Base-by-base conservation (phyloP, 35 echinoderm and acorn worm species). In the Acanthaster planci region DNA sequence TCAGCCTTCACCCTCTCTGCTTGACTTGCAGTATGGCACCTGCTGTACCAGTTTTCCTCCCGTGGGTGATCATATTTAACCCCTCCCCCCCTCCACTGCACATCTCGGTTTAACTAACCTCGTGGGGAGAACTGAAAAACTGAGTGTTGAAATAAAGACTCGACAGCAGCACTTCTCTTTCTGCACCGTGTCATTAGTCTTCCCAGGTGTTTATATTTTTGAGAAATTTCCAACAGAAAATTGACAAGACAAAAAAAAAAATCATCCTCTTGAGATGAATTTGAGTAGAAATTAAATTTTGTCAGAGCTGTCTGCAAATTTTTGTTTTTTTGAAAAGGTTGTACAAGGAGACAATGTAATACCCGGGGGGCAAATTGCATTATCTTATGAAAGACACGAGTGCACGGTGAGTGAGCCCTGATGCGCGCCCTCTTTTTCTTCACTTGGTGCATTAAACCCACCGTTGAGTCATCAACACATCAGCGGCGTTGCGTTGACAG, bases 391-490 rank as follows among this genome's bases (percentile, higher is more conserved):
- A 32, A 35, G 29, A 29, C 18, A 8, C 22, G 3, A 0, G 64
- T 3, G 22, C 26, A 29, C 22, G 64, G 14, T 27, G 26, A 72
- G 10, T 19, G 21, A 19, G 64, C 64, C 23, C 42, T 47, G 42
- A 47, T 47, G 42, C 23, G 64, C 34, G 64, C 29, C 64, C 64
- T 72, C 64, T 72, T 72, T 72, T 72, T 27, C 64, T 72, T 72
- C 64, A 72, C 64, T 72, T 72, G 64, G 64, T 26, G 26, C 64
- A 72, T 72, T 47, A 47, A n/a, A 12, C 42, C 42, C 12, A 12
- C 42, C 64, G 34, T 72, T 72, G 64, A 72, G 64, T 72, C 64
- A 72, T 72, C 64, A 26, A n/a, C 64, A 29, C 7, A 1, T 23
- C 64, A 15, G 1, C 29, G 23, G 26, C 26, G 26, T 16, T 72